Evolutionary conservation across 2,113 vertebrate genomes (phyloP), one percentile per base, ranked within the genome.

Genomic region (Nerophis lumbriciformis): DNA sequence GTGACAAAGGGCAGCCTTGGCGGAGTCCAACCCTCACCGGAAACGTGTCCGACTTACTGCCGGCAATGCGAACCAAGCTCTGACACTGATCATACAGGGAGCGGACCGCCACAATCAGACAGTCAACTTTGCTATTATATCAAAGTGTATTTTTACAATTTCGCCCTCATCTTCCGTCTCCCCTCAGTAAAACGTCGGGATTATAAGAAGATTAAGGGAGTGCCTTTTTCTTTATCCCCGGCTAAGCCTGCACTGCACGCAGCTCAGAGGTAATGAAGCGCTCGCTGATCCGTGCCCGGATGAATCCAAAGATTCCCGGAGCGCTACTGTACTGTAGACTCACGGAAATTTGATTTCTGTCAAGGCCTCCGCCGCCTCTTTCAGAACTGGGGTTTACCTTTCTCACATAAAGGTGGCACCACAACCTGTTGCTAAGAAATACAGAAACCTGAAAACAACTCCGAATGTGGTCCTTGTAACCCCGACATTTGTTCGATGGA

Each of bases 151-250:
- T 21, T 21, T 72, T 66, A 85, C 84, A 78, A 86, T 84, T 88
- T 82, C 56, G 66, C 72, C 58, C 72, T 76, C 71, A 75, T 85
- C 77, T 83, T 77, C 69, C 69, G 81, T 59, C 71, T 73, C 75
- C 76, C 80, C 65, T 68, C 72, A 71, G 77, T 87, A 85, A 88
- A 88, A 90, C 72, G 82, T 83, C 79, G 90, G 42, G 86, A 90
- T 91, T 89, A 91, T 87, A 85, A 76, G 81, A 85, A 91, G 91
- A 90, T 91, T 87, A 89, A 83, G 88, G 80, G 82, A 85, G 81
- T 83, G 84, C 87, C 88, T 87, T 88, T 88, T 80, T 83, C 83
- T 87, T 88, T 81, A 88, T 89, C 85, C 85, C 74, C 50, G 73
- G 68, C 69, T 87, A 89, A 88, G 78, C 84, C 80, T 76, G 81